Conservation (phyloP, 2,797 vertebrate genomes). For the Sphenodon punctatus region DNA sequence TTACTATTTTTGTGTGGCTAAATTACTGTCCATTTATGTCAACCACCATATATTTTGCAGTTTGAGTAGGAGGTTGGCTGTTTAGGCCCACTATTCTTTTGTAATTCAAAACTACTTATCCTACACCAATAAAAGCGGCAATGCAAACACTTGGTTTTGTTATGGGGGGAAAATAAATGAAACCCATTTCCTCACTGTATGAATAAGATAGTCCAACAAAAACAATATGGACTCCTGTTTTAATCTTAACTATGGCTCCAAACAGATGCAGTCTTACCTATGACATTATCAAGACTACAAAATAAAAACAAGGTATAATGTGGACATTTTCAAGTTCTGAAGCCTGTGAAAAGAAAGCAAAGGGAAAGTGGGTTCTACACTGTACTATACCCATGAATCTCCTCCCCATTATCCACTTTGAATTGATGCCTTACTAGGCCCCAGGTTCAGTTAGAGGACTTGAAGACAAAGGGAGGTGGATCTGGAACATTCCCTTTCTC, state of each 20-base stretch:
- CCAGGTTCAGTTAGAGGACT: too few relatives aligned
- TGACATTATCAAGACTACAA: conserved; percentile 47
- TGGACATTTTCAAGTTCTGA: not conserved
- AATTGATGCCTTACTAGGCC: too few relatives aligned
- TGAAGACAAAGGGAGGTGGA: too few relatives aligned
- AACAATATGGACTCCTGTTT: conserved; percentile 52
- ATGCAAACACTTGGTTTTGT: not conserved
- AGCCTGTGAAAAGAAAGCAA: not conserved
- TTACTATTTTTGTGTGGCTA: not conserved
- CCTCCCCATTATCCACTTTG: too few relatives aligned
- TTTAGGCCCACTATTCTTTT: not conserved
- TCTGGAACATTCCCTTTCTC: too few relatives aligned
- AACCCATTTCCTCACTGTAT: not conserved
- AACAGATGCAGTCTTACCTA: conserved; percentile 56
- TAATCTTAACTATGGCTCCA: conserved; percentile 34
- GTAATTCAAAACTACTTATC: conserved; percentile 44
- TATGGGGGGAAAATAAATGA: fast-evolving
- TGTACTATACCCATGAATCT: conserved; percentile 64
- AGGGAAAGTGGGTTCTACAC: conserved; percentile 40
- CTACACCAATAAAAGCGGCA: not conserved
- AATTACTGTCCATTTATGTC: not conserved
- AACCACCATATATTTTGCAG: conserved; percentile 18
- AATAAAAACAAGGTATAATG: conserved; percentile 54
- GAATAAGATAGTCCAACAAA: conserved; percentile 2
- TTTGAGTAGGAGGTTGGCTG: not conserved